A percentile compares a stretch with the other conserved stretches of the same genome.
phyloP scores from a whole-genome alignment of 2,888 invertebrate species.

The Diogma glabrata region DNA sequence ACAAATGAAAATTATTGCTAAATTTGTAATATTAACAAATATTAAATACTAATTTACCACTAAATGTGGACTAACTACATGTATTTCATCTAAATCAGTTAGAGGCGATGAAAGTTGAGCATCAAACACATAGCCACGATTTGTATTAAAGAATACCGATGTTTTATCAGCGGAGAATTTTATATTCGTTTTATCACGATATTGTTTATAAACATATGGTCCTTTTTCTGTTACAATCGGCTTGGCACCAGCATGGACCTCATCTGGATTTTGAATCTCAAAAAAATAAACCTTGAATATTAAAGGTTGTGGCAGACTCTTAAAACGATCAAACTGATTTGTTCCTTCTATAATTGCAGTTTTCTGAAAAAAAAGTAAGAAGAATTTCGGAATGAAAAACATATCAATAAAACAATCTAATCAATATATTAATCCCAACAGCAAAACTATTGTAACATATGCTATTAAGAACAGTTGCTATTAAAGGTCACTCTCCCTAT shows the following conservation, averaged over 20 bases:
- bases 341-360: too few relatives aligned
- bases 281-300: slow-evolving; percentile 52
- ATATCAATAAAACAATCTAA: too few relatives aligned
- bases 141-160: slow-evolving; percentile 39
- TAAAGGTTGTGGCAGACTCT: slow-evolving; percentile 49
- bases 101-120: slow-evolving; percentile 42
- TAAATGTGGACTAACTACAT: slow-evolving; percentile 36
- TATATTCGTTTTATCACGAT: slow-evolving; percentile 38
- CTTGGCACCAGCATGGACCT: slow-evolving; percentile 43
- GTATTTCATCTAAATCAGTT: slow-evolving; percentile 41
- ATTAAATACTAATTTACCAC: slow-evolving; percentile 30
- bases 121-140: slow-evolving; percentile 44
- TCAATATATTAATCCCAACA: too few relatives aligned
- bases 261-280: slow-evolving; percentile 50
- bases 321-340: slow-evolving; percentile 55
- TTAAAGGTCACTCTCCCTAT: too few relatives aligned
- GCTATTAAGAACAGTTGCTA: too few relatives aligned
- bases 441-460: too few relatives aligned
- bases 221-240: slow-evolving; percentile 53
- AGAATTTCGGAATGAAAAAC: too few relatives aligned
- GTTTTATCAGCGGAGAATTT: slow-evolving; percentile 39
- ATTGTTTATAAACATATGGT: slow-evolving; percentile 52
- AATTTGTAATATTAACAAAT: too few relatives aligned
- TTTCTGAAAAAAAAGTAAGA: too few relatives aligned
- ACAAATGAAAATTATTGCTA: too few relatives aligned